These are phyloP conservation scores for Anas platyrhynchos DNA, from an alignment of 2,113 vertebrate species.

Conservation along the genomic window DNA sequence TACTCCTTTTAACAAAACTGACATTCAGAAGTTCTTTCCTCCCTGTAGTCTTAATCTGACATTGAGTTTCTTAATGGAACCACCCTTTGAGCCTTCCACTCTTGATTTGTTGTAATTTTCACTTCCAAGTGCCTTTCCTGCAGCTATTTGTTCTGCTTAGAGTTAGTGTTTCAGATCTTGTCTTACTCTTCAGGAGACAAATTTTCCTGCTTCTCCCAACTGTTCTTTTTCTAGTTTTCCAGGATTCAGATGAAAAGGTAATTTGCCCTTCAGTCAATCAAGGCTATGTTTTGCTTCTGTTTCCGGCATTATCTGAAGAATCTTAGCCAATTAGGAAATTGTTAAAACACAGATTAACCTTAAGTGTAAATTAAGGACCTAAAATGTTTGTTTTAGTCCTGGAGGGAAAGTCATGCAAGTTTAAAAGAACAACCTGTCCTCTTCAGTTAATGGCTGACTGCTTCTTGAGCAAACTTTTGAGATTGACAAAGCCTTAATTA, in stretches of 20 bases:
- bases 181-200: background rate
- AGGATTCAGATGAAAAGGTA: constrained; percentile 48
- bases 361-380: constrained; percentile 9
- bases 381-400: background rate
- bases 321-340: constrained; percentile 46
- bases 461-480: constrained; percentile 17
- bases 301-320: constrained; percentile 7
- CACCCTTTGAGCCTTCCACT: constrained; percentile 2
- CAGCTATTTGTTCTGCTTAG: constrained; percentile 22
- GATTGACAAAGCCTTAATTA: constrained; percentile 20
- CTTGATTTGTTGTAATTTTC: constrained; percentile 28
- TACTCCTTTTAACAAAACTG: constrained; percentile 13
- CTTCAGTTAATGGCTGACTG: constrained; percentile 9
- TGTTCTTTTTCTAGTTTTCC: constrained; percentile 19
- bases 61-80: constrained; percentile 24
- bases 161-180: background rate
- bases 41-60: constrained; percentile 29
- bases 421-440: constrained; percentile 6
- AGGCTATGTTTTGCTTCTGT: constrained; percentile 15
- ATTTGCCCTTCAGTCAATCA: constrained; percentile 66
- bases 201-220: background rate
- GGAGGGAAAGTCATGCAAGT: background rate
- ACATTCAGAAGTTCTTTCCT: constrained; percentile 40
- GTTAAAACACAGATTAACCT: constrained; percentile 69
- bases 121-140: constrained; percentile 17